Conservation (phyloP, 2,888 invertebrate genomes). For the Dasysyrphus tricinctus region DNA sequence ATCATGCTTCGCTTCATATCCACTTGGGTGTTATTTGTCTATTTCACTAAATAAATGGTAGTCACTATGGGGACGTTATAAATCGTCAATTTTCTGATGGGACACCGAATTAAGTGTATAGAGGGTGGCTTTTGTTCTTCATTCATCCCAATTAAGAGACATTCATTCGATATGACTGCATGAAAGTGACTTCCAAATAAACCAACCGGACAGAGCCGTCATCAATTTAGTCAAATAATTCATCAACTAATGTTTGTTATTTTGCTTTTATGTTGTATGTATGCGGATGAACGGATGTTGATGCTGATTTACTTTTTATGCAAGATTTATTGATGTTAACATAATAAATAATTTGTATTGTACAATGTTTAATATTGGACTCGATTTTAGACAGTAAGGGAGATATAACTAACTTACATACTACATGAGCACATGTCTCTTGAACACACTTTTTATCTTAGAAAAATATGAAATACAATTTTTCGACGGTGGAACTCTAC, state of each 20-base stretch:
- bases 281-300: background rate
- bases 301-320: background rate
- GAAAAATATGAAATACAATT: no score
- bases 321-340: background rate
- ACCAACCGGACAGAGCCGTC: conserved; percentile 20
- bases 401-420: no score
- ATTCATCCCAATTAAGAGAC: background rate
- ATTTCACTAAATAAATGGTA: conserved; percentile 8
- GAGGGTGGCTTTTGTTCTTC: background rate
- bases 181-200: background rate
- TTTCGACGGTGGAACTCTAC: no score
- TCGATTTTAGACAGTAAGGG: no score
- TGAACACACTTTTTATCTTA: no score
- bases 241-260: background rate
- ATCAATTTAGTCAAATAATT: conserved; percentile 22
- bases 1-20: background rate
- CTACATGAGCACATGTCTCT: no score
- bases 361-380: no score
- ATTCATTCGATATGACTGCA: background rate
- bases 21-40: conserved; percentile 18
- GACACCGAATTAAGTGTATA: no score
- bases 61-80: conserved; percentile 12
- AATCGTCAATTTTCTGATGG: conserved; percentile 7
- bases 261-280: background rate
- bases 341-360: no score